Evolutionary conservation across 2,113 vertebrate genomes (phyloP), one percentile per base, ranked within the genome.

Genomic region (Acrocephalus kingi): DNA sequence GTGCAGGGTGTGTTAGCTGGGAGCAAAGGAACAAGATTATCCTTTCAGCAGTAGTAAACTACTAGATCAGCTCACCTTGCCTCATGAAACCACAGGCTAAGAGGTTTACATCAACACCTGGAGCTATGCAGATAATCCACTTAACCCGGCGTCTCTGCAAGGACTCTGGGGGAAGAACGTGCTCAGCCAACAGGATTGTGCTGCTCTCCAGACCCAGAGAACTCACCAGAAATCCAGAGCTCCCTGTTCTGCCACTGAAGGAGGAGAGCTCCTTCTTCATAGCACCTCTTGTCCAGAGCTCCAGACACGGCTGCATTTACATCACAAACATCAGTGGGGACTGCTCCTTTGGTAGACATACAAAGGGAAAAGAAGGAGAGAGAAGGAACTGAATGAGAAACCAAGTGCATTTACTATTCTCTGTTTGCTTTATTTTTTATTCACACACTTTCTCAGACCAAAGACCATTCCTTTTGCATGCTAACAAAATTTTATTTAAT

Each of bases 131-230:
- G 41, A 58, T 66, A 87, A 82, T 79, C 17, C 49, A 69, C 56
- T 56, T 41, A 72, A 63, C 19, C 9, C 2, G 2, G 43, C 0
- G 0, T 16, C 48, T 80, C 48, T 61, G 31, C 4, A 52, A 37
- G 45, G 19, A 41, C 63, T n/a, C 19, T 7, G n/a, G 31, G 61
- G n/a, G 68, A 81, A 62, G 48, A 73, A 69, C 0, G 0, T 7
- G 10, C 51, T 66, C 45, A 48, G 39, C 62, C 74, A 64, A 15
- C 13, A 64, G 37, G 8, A 51, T 43, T 0, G 0, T 19, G 30
- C 21, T 61, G 35, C 54, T 68, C 13, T 12, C 22, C 2, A 15
- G 9, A 35, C 33, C 20, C 35, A 31, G 46, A 51, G 35, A 72
- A 35, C 4, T 59, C 59, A 15, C 28, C 41, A 61, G 49, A 15